Conservation (phyloP, 2,797 vertebrate species). For the Todus mexicanus region DNA sequence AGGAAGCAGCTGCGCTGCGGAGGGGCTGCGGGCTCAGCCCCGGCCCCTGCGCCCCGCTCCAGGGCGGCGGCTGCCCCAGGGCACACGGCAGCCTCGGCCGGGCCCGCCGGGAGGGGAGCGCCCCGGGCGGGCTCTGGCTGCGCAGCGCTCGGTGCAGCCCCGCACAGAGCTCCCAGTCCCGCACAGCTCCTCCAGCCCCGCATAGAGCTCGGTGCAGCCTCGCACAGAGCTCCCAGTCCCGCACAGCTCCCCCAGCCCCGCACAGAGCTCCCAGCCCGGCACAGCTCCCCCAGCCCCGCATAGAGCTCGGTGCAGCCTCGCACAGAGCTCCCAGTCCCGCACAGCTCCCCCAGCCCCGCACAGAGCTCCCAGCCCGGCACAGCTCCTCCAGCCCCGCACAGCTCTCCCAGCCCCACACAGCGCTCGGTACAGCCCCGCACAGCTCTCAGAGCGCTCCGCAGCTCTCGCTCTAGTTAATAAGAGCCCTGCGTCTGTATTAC, state of each 20-base stretch:
- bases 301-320: neutral
- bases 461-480: neutral
- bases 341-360: neutral
- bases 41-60: no score
- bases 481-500: neutral
- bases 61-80: no score
- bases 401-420: neutral
- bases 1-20: neutral
- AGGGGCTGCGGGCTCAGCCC: no score
- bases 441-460: neutral
- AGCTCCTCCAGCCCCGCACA: neutral
- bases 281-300: no score
- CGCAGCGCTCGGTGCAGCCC: neutral
- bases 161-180: neutral
- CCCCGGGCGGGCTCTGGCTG: neutral
- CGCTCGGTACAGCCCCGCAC: neutral
- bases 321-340: neutral
- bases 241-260: neutral
- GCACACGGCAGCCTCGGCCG: no score
- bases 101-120: neutral
- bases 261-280: no score
- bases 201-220: neutral
- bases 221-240: neutral
- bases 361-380: no score
- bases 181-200: neutral